A percentile compares a stretch with the other conserved stretches of the same genome.
Conservation (phyloP, 1,140 invertebrate species). For the Drosophila pachea region DNA sequence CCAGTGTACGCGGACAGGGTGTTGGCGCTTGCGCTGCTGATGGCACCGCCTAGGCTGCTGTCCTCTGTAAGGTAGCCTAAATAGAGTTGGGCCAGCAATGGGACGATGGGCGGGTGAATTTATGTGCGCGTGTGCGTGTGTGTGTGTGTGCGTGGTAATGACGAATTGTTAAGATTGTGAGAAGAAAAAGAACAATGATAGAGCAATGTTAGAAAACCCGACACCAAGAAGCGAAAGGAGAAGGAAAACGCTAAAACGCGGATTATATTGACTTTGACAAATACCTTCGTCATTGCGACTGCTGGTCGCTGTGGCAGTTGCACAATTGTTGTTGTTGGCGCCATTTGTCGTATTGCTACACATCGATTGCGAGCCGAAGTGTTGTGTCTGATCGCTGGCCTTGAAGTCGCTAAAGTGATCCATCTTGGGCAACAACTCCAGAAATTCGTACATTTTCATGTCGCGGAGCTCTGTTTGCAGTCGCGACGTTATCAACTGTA, state of each 20-base stretch:
- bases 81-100: conserved; percentile 53
- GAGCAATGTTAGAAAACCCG: conserved; percentile 39
- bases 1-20: conserved; percentile 39
- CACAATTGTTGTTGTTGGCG: conserved; percentile 17
- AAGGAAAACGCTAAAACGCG: not conserved
- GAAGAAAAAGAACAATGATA: conserved; percentile 10
- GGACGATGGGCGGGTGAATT: too few relatives aligned
- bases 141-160: conserved; percentile 9
- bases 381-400: conserved; percentile 62
- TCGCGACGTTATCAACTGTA: conserved; percentile 33
- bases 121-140: conserved; percentile 5
- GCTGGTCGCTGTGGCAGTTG: not conserved
- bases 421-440: conserved; percentile 36
- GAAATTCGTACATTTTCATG: conserved; percentile 53
- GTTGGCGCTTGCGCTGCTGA: conserved; percentile 30
- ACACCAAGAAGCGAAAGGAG: conserved; percentile 40
- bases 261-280: not conserved
- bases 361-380: conserved; percentile 48
- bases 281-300: conserved; percentile 73
- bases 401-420: conserved; percentile 53
- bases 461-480: conserved; percentile 55
- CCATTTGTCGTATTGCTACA: conserved; percentile 42
- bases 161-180: conserved; percentile 19
- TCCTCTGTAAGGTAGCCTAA: conserved; percentile 79
- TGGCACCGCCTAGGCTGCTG: conserved; percentile 52